phyloP scores from a whole-genome alignment of 2,888 invertebrate genomes.

The Sthenelais limicola region DNA sequence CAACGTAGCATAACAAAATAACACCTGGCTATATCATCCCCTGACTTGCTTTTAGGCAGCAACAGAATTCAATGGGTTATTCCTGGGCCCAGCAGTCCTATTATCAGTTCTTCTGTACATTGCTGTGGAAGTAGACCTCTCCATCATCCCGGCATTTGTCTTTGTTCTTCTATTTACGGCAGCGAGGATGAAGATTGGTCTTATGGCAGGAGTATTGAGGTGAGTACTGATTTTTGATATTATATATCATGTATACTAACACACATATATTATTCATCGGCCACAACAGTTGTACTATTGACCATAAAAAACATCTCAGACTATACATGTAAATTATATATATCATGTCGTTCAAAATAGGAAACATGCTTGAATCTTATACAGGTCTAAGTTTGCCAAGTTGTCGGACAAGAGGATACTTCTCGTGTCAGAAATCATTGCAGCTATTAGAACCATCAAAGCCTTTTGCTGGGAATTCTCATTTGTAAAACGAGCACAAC shows the following conservation, averaged over 20 bases:
- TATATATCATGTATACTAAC: too few species aligned
- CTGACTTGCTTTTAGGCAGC: not conserved
- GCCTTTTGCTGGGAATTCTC: conserved; percentile 12
- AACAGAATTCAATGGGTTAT: conserved; percentile 1
- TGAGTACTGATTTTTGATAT: not conserved
- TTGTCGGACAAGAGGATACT: conserved; percentile 20
- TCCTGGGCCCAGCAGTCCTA: conserved; percentile 10
- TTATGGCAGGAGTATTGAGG: conserved; percentile 2
- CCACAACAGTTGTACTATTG: too few species aligned
- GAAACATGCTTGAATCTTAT: too few species aligned
- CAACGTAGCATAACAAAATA: too few species aligned
- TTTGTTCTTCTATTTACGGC: not conserved
- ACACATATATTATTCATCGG: too few species aligned
- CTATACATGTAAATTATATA: too few species aligned
- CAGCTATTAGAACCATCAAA: conserved; percentile 14
- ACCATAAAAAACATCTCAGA: too few species aligned
- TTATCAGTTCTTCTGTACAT: not conserved
- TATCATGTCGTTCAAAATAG: too few species aligned
- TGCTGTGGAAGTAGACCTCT: not conserved
- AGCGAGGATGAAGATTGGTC: not conserved
- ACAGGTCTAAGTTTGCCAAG: conserved; percentile 4
- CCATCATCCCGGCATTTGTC: conserved; percentile 1
- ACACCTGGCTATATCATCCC: not conserved
- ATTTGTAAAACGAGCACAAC: not conserved
- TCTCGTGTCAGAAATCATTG: conserved; percentile 6